These are phyloP conservation scores for Poliocrania exsul DNA, from an alignment of 2,797 vertebrate genomes.

Conservation along the genomic window DNA sequence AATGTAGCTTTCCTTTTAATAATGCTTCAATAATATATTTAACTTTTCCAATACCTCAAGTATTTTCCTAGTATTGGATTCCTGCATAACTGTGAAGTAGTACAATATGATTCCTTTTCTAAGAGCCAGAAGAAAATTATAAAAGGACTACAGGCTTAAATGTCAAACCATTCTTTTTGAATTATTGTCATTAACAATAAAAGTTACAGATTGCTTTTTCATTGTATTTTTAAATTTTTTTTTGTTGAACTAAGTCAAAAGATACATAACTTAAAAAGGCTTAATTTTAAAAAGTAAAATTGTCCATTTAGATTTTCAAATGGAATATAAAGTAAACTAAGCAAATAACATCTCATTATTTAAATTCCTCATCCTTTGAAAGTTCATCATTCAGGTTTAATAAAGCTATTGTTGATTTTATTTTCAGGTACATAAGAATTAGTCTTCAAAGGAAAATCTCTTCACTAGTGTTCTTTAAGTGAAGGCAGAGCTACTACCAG, in stretches of 20 bases:
- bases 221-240: background rate
- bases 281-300: background rate
- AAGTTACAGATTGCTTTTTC: background rate
- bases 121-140: background rate
- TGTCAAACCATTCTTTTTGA: background rate
- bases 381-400: background rate
- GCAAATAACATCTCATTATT: background rate
- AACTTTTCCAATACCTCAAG: background rate
- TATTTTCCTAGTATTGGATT: background rate
- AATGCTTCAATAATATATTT: slow-evolving; percentile 12
- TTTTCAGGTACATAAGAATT: background rate
- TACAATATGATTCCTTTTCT: background rate
- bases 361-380: background rate
- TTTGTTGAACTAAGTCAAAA: background rate
- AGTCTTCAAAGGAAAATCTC: background rate
- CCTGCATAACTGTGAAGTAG: background rate
- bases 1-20: slow-evolving; percentile 27
- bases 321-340: background rate
- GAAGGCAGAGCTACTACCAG: background rate
- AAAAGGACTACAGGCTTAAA: background rate
- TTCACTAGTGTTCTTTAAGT: background rate
- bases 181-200: background rate
- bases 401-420: background rate
- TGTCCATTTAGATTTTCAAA: background rate
- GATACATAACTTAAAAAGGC: background rate